Evolutionary conservation across 1,140 invertebrate species (phyloP).

Genomic region (Drosophila lacteicornis): DNA sequence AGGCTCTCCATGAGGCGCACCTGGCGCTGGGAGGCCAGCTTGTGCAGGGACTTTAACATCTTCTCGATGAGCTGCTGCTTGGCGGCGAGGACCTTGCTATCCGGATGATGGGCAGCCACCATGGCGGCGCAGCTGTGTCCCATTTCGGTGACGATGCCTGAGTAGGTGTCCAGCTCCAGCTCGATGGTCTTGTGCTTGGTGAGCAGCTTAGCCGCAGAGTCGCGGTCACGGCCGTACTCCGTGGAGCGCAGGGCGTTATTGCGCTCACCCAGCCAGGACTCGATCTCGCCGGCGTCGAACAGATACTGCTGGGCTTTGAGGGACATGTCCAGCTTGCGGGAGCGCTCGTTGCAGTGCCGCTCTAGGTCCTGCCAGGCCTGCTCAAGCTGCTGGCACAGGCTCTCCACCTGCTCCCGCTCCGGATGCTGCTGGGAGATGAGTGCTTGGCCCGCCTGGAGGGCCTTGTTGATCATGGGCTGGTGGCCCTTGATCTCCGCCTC

Average conservation of each 20-base stretch:
- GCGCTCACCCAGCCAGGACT: slow-evolving; percentile 96
- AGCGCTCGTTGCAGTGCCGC: slow-evolving; percentile 89
- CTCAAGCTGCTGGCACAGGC: slow-evolving; percentile 88
- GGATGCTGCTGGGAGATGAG: slow-evolving; percentile 91
- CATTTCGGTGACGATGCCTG: slow-evolving; percentile 96
- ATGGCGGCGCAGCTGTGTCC: slow-evolving; percentile 93
- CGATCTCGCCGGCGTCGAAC: slow-evolving; percentile 96
- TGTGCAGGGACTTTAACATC: slow-evolving; percentile 92
- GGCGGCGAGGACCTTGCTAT: slow-evolving; percentile 91
- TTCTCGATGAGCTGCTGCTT: slow-evolving; percentile 92
- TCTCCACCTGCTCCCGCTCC: slow-evolving; percentile 89
- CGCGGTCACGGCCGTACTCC: slow-evolving; percentile 94
- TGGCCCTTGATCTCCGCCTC: slow-evolving; percentile 94
- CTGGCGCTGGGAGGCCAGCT: slow-evolving; percentile 91
- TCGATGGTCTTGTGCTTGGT: slow-evolving; percentile 97
- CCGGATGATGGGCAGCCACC: slow-evolving; percentile 91
- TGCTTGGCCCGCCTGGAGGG: slow-evolving; percentile 89
- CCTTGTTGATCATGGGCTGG: slow-evolving; percentile 92
- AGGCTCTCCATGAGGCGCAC: slow-evolving; percentile 95
- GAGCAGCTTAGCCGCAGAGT: slow-evolving; percentile 94
- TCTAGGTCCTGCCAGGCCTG: slow-evolving; percentile 90
- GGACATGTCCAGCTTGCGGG: slow-evolving; percentile 92
- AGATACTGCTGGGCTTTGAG: slow-evolving; percentile 95
- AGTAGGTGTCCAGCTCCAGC: slow-evolving; percentile 96
- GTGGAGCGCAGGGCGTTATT: slow-evolving; percentile 92